These are phyloP conservation scores for Ascaphus truei DNA, from an alignment of 2,113 vertebrate genomes.

Conservation along the genomic window DNA sequence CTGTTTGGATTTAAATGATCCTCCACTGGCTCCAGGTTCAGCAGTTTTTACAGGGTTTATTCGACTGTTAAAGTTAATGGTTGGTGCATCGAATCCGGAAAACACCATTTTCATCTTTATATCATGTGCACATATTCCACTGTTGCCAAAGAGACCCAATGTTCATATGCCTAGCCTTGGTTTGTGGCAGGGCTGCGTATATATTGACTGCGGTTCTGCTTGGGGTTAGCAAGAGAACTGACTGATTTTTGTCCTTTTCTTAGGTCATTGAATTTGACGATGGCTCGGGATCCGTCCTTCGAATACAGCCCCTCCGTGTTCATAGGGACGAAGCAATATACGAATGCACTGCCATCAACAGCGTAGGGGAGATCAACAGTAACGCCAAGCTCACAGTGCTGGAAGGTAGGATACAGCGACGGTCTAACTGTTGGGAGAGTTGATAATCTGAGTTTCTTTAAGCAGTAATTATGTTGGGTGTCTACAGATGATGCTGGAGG, in stretches of 20 bases:
- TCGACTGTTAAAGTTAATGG: no score
- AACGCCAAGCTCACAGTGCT: constrained; percentile 92
- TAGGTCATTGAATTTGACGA: constrained; percentile 96
- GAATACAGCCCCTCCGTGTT: constrained; percentile 89
- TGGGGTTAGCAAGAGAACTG: neutral
- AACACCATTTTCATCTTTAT: no score
- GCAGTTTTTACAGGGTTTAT: no score
- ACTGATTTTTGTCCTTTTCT: constrained; percentile 21
- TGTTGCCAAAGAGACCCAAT: no score
- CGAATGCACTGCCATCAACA: constrained; percentile 91
- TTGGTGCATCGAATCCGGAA: no score
- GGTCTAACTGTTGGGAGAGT: neutral
- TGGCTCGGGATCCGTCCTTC: constrained; percentile 87
- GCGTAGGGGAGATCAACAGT: constrained; percentile 86
- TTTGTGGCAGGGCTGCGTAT: no score
- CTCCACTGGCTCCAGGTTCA: neutral
- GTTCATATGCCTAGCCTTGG: no score
- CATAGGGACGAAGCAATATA: constrained; percentile 94
- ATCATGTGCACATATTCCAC: no score
- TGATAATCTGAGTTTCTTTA: neutral
- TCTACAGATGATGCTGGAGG: neutral
- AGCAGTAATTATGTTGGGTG: neutral
- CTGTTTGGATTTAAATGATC: neutral
- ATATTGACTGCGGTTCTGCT: neutral
- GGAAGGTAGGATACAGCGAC: constrained; percentile 69